Conservation (phyloP, 2,113 vertebrate genomes). For the Neotoma lepida region DNA sequence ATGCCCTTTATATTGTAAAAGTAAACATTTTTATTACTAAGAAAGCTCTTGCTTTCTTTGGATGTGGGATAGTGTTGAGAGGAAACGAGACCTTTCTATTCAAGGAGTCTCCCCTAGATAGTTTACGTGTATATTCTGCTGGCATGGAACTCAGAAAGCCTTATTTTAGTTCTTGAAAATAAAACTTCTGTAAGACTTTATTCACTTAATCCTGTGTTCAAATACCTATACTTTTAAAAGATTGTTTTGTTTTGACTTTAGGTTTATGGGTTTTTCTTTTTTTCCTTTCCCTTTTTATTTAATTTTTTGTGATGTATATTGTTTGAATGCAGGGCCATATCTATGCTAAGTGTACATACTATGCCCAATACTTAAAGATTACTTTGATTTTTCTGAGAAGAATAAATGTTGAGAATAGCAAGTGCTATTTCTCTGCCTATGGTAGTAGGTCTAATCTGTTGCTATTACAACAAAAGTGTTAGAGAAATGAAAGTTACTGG, state of each 20-base stretch:
- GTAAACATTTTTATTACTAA: too few species aligned
- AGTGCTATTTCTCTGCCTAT: not conserved
- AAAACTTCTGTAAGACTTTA: not conserved
- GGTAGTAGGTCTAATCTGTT: not conserved
- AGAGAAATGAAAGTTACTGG: conserved; percentile 22
- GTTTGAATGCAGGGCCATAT: not conserved
- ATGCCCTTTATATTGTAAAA: too few species aligned
- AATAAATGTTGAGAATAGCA: not conserved
- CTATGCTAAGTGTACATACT: not conserved
- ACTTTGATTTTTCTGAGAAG: conserved; percentile 28
- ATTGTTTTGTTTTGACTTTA: not conserved
- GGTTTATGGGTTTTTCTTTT: not conserved
- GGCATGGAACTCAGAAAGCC: not conserved
- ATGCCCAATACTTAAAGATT: not conserved
- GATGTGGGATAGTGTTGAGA: not conserved
- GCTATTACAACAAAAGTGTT: not conserved
- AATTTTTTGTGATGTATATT: not conserved
- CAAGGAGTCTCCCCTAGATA: not conserved
- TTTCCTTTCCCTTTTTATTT: not conserved
- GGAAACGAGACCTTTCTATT: not conserved
- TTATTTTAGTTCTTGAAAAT: conserved; percentile 10
- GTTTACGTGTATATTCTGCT: not conserved
- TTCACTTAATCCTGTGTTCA: not conserved
- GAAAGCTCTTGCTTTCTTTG: too few species aligned
- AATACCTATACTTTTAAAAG: not conserved